A percentile compares a stretch with the other conserved stretches of the same genome.
Evolutionary conservation across 2,888 invertebrate genomes (phyloP).

Genomic region (Ferdinandea cuprea): DNA sequence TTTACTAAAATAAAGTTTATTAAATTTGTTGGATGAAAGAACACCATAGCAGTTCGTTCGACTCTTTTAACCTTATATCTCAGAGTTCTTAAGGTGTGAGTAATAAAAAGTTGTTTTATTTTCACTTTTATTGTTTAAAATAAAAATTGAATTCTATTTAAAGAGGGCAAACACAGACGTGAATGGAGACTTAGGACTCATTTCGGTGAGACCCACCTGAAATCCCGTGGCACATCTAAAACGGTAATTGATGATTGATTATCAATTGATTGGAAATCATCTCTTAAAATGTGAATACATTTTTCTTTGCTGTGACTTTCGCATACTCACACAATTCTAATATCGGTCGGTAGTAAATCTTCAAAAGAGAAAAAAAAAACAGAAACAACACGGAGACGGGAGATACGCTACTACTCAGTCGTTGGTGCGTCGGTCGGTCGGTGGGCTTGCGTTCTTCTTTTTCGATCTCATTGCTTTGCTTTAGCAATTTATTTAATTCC

Average conservation of each 20-base stretch:
- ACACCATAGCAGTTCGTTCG: conserved; percentile 2
- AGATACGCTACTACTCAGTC: not conserved
- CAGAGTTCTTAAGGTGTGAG: not conserved
- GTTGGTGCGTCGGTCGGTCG: not conserved
- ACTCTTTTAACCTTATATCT: not conserved
- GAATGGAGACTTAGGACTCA: not conserved
- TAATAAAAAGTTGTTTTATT: not conserved
- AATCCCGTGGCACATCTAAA: conserved; percentile 77
- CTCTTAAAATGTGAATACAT: conserved; percentile 52
- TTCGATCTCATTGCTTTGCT: conserved; percentile 9
- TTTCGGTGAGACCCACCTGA: not conserved
- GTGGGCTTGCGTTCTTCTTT: not conserved
- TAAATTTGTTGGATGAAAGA: conserved; percentile 37
- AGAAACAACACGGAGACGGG: not conserved
- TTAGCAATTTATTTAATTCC: conserved; percentile 64
- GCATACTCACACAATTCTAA: conserved; percentile 21
- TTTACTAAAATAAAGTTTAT: conserved; percentile 57
- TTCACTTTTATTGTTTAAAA: not conserved
- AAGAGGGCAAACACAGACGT: conserved; percentile 1
- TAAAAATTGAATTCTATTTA: not conserved
- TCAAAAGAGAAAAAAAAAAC: not conserved
- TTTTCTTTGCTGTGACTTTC: conserved; percentile 28
- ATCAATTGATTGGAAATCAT: conserved; percentile 75
- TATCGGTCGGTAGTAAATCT: conserved; percentile 44
- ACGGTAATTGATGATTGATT: conserved; percentile 82